A percentile compares a stretch with the other conserved stretches of the same genome.
phyloP scores from a whole-genome alignment of 2,797 vertebrate genomes.

The Cheirogaleus major region DNA sequence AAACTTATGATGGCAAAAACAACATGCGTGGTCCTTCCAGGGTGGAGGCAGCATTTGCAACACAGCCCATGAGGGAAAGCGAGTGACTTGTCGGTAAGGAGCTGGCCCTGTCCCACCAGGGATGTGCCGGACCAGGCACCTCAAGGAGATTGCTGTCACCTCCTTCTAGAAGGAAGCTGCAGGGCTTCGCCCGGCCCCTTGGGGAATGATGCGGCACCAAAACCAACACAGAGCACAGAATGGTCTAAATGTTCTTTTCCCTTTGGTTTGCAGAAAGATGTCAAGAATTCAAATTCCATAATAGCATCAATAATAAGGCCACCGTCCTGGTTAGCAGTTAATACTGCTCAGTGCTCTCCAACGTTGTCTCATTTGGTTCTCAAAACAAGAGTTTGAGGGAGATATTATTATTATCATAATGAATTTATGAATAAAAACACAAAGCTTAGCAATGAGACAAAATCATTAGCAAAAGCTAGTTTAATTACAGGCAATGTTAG shows the following conservation, averaged over 20 bases:
- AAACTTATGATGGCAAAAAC: neutral
- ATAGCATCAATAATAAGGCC: fast-evolving
- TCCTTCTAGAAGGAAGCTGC: neutral
- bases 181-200: too few relatives aligned
- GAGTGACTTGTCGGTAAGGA: fast-evolving
- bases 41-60: neutral
- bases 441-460: neutral
- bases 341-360: neutral
- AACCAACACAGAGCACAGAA: fast-evolving
- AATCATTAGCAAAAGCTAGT: fast-evolving
- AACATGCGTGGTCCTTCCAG: neutral
- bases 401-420: neutral
- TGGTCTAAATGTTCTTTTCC: neutral
- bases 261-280: neutral
- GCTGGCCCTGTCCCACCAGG: fast-evolving
- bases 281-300: neutral
- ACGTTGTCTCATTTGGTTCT: neutral
- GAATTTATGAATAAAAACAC: neutral
- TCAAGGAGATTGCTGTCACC: fast-evolving
- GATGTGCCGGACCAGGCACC: fast-evolving
- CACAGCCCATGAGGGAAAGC: fast-evolving
- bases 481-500: neutral
- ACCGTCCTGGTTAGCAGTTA: neutral
- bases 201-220: neutral
- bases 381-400: neutral